A percentile compares a stretch with the other conserved stretches of the same genome.
These are phyloP conservation scores for Myotis vivesi DNA, from an alignment of 2,797 vertebrate species.

Conservation along the genomic window DNA sequence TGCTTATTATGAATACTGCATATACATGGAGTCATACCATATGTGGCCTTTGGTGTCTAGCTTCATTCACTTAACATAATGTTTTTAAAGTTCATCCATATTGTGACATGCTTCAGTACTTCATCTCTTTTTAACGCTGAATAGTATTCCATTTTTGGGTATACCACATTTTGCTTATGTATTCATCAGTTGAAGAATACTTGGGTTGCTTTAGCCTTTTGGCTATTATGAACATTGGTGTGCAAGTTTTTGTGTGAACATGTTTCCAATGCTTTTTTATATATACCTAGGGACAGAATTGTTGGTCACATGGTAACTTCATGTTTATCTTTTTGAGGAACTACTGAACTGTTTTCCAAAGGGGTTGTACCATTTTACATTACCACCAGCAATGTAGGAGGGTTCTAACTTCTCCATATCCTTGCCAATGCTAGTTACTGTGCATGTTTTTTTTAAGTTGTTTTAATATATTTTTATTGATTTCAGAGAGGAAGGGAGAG, in stretches of 20 bases:
- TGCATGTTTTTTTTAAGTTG: background rate
- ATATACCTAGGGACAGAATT: background rate
- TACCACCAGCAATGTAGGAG: background rate
- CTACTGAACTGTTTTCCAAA: background rate
- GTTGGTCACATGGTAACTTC: background rate
- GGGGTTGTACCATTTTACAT: background rate
- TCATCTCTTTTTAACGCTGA: background rate
- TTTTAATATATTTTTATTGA: no score
- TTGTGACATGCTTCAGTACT: background rate
- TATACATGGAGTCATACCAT: background rate
- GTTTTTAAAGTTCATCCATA: background rate
- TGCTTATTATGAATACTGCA: background rate
- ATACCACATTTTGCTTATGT: background rate
- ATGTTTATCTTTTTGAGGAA: slow-evolving; percentile 14
- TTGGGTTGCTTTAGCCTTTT: background rate
- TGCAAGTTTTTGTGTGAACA: background rate
- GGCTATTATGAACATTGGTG: background rate
- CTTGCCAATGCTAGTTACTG: background rate
- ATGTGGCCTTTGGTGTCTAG: background rate
- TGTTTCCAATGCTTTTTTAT: background rate
- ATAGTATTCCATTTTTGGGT: background rate
- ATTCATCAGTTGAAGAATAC: background rate
- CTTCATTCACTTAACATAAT: background rate
- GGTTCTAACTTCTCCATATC: background rate
- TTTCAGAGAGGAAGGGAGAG: no score